Evolutionary conservation across 2,888 invertebrate genomes (phyloP), one percentile per base, ranked within the genome.

Genomic region (Saturnia japonica): DNA sequence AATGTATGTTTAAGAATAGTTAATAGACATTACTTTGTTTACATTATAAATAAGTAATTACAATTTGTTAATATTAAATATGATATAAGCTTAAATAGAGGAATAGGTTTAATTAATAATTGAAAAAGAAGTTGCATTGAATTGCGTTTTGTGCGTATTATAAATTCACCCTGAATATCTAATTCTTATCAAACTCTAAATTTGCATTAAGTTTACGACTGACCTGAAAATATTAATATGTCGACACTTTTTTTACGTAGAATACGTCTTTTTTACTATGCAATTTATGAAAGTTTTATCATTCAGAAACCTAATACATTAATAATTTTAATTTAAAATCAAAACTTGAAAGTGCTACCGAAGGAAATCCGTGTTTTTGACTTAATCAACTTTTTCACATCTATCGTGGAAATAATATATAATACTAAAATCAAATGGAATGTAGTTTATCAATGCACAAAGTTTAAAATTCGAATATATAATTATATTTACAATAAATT

Each of bases 101-200:
- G 25, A 60, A 28, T 28, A 28, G 25, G 3, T 25, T 60, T 60
- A 22, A 1, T 19, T 51, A 19, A 51, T 51, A 51, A 12, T 51
- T 19, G 6, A 19, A 43, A 60, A 28, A 28, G 28, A 60, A 28
- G 14, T 28, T 22, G 22, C 11, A 60, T 76, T 72, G 73, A 78
- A 77, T 82, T 83, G 82, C 79, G 74, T 81, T 80, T 90, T 91
- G 91, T 91, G 91, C 91, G 91, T 88, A 85, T 82, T 80, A 83
- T 82, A 80, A 74, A 80, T 77, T 83, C 87, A 89, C 90, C 90
- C 90, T 91, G 90, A 88, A 83, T 88, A 72, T 76, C 42, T 67
- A 70, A 66, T 25, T 42, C 19, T 42, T 67, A 70, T 25, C 42
- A 54, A 42, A 51, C 34, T 64, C 45, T 28, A 47, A 47, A 57